Conservation (phyloP, 2,113 vertebrate genomes). For the Phyllopteryx taeniolatus region DNA sequence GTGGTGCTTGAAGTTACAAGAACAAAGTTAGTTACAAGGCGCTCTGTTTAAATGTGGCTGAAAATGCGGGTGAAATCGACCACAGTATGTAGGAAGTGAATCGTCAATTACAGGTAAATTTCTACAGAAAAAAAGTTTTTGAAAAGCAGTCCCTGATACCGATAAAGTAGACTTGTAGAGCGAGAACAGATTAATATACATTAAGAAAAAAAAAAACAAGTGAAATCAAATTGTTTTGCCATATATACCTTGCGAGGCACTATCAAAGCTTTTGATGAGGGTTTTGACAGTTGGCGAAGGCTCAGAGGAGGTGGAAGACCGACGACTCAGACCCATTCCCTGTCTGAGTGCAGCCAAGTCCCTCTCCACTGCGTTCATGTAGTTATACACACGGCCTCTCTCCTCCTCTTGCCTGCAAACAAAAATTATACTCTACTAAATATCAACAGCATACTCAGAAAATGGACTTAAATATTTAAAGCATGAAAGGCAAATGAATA, state of each 20-base stretch:
- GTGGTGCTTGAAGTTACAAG: constrained; percentile 34
- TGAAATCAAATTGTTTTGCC: constrained; percentile 1
- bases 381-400: constrained; percentile 92
- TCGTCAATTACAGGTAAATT: background rate
- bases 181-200: background rate
- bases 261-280: constrained; percentile 96
- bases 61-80: background rate
- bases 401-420: constrained; percentile 87
- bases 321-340: constrained; percentile 89
- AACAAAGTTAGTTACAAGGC: background rate
- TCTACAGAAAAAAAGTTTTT: background rate
- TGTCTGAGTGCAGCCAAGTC: constrained; percentile 90
- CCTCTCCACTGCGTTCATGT: constrained; percentile 95
- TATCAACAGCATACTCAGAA: background rate
- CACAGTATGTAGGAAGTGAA: background rate
- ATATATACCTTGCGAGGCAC: constrained; percentile 85
- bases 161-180: background rate
- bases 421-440: constrained; percentile 6
- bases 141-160: background rate
- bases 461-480: background rate
- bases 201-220: too few species aligned
- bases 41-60: background rate
- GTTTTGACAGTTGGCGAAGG: constrained; percentile 94
- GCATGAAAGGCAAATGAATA: too few species aligned
- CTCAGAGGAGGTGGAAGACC: constrained; percentile 91